Conservation (phyloP, 2,888 invertebrate species). For the Thymelicus acteon region DNA sequence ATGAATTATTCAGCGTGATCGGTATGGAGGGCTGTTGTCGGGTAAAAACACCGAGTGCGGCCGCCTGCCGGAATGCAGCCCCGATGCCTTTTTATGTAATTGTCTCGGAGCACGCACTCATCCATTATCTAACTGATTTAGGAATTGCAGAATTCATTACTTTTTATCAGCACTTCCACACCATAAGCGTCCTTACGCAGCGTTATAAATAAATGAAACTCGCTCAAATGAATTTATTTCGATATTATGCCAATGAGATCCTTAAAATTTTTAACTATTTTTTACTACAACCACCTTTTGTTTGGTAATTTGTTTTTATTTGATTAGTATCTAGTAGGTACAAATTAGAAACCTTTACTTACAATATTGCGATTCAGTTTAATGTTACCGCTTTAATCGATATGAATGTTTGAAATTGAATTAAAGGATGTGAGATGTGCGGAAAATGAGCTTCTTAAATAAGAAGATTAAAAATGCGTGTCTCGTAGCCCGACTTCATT, state of each 20-base stretch:
- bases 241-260: conserved; percentile 32
- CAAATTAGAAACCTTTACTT: background rate
- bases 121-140: conserved; percentile 81
- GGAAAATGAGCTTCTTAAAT: conserved; percentile 18
- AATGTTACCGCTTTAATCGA: conserved; percentile 18
- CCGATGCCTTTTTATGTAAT: conserved; percentile 80
- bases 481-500: conserved; percentile 67
- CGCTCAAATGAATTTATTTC: conserved; percentile 34
- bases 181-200: conserved; percentile 30
- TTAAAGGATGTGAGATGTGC: conserved; percentile 23
- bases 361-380: background rate
- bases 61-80: conserved; percentile 74
- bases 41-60: conserved; percentile 66
- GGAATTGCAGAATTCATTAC: conserved; percentile 60
- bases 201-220: conserved; percentile 36
- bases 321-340: conserved; percentile 7
- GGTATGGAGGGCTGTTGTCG: conserved; percentile 73
- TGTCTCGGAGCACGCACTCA: conserved; percentile 80
- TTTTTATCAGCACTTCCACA: conserved; percentile 51
- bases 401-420: conserved; percentile 21
- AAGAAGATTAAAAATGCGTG: conserved; percentile 62
- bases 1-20: conserved; percentile 85
- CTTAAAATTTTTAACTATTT: conserved; percentile 11
- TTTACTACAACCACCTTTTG: conserved; percentile 5
- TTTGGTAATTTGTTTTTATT: background rate